phyloP scores from a whole-genome alignment of 2,888 invertebrate genomes.

The Nymphalis polychloros region DNA sequence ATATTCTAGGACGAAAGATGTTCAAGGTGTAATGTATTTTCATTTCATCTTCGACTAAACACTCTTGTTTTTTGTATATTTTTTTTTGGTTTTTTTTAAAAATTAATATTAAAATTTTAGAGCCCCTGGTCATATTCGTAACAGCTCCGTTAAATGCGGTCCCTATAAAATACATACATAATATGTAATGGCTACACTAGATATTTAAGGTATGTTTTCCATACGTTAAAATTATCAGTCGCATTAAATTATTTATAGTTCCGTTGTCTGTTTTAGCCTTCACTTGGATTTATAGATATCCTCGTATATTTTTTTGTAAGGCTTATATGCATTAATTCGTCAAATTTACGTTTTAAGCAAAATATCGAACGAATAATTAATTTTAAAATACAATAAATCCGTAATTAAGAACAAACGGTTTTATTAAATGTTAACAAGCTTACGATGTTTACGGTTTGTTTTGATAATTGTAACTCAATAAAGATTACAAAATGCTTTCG shows the following conservation, averaged over 20 bases:
- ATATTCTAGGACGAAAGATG: background rate
- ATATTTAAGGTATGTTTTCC: background rate
- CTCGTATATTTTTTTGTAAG: too few species aligned
- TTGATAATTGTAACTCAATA: background rate
- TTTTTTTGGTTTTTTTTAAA: too few species aligned
- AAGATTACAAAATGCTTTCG: background rate
- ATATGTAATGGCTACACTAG: background rate
- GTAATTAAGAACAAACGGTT: background rate
- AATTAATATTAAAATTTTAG: background rate
- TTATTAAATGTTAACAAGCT: background rate
- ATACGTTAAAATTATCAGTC: conserved; percentile 1
- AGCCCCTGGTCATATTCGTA: background rate
- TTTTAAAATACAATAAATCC: background rate
- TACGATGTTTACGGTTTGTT: background rate
- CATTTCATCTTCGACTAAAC: background rate
- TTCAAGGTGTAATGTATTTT: background rate
- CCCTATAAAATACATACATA: background rate
- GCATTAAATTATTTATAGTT: background rate
- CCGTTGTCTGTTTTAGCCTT: background rate
- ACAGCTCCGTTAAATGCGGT: background rate
- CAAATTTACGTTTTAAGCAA: background rate
- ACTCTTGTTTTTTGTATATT: background rate
- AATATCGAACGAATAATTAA: conserved; percentile 1
- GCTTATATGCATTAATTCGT: background rate
- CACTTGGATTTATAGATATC: background rate